Conservation (phyloP, 2,113 vertebrate species). For the Amphiprion ocellaris region DNA sequence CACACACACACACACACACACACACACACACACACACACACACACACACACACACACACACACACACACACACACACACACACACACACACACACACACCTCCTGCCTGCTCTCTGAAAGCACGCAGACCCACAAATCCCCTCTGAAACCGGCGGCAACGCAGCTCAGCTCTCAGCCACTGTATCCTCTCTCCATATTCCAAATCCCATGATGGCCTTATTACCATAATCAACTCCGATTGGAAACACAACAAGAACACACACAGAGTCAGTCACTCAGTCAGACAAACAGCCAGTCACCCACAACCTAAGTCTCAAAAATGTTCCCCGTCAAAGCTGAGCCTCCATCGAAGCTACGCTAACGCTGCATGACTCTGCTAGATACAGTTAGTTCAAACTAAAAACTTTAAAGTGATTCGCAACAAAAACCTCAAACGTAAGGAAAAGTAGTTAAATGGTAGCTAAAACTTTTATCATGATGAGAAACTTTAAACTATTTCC, state of each 20-base stretch:
- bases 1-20: slow-evolving; percentile 24
- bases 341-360: too few species aligned
- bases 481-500: too few species aligned
- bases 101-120: slow-evolving; percentile 20
- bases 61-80: slow-evolving; percentile 23
- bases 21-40: slow-evolving; percentile 21
- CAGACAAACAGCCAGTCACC: neutral
- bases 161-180: slow-evolving; percentile 45
- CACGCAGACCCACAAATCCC: slow-evolving; percentile 30
- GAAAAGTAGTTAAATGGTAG: too few species aligned
- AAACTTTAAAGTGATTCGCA: too few species aligned
- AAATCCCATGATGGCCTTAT: slow-evolving; percentile 54
- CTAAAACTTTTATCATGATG: too few species aligned
- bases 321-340: neutral
- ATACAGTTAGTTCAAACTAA: too few species aligned
- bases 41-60: slow-evolving; percentile 17
- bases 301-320: neutral
- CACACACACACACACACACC: slow-evolving; percentile 23
- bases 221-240: slow-evolving; percentile 59
- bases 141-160: slow-evolving; percentile 41
- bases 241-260: slow-evolving; percentile 43
- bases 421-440: too few species aligned
- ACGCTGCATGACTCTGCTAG: too few species aligned
- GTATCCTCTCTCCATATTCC: slow-evolving; percentile 43
- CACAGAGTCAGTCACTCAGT: slow-evolving; percentile 1